Conservation (phyloP, 2,113 vertebrate species). For the Atrichornis clamosus region DNA sequence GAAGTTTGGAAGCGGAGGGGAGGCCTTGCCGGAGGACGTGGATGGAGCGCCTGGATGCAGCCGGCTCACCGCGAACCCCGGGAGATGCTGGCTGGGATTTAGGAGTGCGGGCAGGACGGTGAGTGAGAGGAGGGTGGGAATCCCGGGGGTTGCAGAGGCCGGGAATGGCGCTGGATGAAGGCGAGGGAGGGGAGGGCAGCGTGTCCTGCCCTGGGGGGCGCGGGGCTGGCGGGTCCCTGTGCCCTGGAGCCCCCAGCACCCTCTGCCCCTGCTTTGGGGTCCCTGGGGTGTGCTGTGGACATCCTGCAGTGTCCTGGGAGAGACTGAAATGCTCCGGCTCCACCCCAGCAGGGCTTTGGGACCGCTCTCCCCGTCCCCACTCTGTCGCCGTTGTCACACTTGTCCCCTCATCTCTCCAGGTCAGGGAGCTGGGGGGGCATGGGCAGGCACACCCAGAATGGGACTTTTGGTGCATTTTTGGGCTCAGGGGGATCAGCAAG, state of each 20-base stretch:
- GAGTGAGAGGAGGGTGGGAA: background rate
- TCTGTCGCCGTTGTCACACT: background rate
- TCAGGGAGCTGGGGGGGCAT: accelerated
- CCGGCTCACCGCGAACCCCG: background rate
- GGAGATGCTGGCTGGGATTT: background rate
- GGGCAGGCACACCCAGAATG: accelerated
- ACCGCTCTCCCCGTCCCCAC: background rate
- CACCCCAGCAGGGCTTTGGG: background rate
- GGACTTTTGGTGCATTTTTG: accelerated
- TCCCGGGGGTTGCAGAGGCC: background rate
- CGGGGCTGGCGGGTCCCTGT: background rate
- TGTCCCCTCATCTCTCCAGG: too few species aligned
- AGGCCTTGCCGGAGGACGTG: background rate
- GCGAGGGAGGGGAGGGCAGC: background rate
- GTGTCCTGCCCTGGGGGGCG: background rate
- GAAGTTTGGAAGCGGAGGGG: background rate
- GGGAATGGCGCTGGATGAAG: background rate
- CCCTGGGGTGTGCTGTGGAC: accelerated
- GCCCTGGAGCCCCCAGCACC: background rate
- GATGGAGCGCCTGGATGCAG: background rate
- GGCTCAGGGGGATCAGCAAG: background rate
- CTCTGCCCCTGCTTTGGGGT: too few species aligned
- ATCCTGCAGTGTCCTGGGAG: background rate
- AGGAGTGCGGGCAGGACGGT: background rate
- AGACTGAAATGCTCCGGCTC: background rate